A percentile compares a stretch with the other conserved stretches of the same genome.
Evolutionary conservation across 2,888 invertebrate genomes (phyloP).

Genomic region (Acrocyrtus sp.): DNA sequence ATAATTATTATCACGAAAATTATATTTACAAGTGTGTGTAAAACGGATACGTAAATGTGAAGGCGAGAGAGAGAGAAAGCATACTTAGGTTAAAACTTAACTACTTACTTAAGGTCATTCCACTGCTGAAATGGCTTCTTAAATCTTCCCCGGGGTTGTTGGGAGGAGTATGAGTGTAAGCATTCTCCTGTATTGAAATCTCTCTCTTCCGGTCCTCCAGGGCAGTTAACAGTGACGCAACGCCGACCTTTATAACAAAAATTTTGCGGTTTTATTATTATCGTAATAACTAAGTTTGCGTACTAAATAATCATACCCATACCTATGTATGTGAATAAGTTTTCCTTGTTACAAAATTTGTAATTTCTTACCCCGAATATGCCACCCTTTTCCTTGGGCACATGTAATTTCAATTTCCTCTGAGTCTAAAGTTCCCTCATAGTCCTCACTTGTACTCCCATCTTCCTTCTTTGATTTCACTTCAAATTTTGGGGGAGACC

Average conservation of each 20-base stretch:
- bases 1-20: not conserved
- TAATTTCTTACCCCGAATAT: conserved; percentile 38
- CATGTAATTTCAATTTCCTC: conserved; percentile 51
- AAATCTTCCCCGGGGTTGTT: conserved; percentile 20
- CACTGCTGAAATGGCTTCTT: conserved; percentile 31
- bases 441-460: conserved; percentile 3
- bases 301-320: no score
- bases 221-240: conserved; percentile 44
- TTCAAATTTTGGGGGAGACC: conserved; percentile 11
- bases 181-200: conserved; percentile 54
- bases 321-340: no score
- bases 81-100: no score
- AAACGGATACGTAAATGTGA: not conserved
- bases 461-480: not conserved
- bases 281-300: no score
- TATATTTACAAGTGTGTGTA: no score
- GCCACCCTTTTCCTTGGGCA: conserved; percentile 48
- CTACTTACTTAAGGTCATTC: conserved; percentile 42
- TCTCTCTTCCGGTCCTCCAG: conserved; percentile 46
- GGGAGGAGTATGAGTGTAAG: conserved; percentile 30
- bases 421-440: conserved; percentile 22
- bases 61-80: not conserved
- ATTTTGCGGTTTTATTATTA: no score
- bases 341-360: no score
- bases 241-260: conserved; percentile 41